Conservation (phyloP, 2,888 invertebrate genomes). For the Tachina lurida region DNA sequence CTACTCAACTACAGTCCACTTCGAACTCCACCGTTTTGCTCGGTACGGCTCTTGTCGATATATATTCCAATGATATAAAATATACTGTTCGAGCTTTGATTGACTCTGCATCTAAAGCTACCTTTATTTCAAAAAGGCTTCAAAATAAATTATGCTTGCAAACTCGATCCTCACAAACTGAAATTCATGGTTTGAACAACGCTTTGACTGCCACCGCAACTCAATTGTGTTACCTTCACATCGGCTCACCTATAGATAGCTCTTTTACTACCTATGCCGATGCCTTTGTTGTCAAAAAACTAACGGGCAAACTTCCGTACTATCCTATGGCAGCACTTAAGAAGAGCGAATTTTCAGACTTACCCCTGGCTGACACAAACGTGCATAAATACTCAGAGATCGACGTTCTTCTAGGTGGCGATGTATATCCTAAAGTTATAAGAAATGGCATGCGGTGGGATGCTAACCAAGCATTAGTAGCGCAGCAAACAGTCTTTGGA, state of each 20-base stretch:
- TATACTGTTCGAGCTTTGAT: slow-evolving; percentile 25
- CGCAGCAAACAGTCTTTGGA: slow-evolving; percentile 16
- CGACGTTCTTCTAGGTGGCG: background rate
- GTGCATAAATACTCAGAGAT: background rate
- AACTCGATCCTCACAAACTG: background rate
- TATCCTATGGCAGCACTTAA: background rate
- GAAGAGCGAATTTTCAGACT: background rate
- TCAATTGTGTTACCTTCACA: background rate
- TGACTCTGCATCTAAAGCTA: slow-evolving; percentile 31
- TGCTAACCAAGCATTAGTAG: background rate
- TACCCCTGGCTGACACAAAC: slow-evolving; percentile 1
- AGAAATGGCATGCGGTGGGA: background rate
- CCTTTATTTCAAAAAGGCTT: slow-evolving; percentile 30
- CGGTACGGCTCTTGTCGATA: slow-evolving; percentile 24
- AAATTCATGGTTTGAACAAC: slow-evolving; percentile 12
- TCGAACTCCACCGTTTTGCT: background rate
- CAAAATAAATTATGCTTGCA: background rate
- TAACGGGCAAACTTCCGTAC: background rate
- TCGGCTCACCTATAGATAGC: slow-evolving; percentile 11
- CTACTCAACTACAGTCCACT: slow-evolving; percentile 30
- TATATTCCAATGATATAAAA: too few relatives aligned
- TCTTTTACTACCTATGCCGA: background rate
- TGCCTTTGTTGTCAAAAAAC: slow-evolving; percentile 17
- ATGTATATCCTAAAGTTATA: slow-evolving; percentile 23
- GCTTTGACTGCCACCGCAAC: slow-evolving; percentile 6